Evolutionary conservation across 1,140 invertebrate species (phyloP).

Genomic region (Leptopilina boulardi): DNA sequence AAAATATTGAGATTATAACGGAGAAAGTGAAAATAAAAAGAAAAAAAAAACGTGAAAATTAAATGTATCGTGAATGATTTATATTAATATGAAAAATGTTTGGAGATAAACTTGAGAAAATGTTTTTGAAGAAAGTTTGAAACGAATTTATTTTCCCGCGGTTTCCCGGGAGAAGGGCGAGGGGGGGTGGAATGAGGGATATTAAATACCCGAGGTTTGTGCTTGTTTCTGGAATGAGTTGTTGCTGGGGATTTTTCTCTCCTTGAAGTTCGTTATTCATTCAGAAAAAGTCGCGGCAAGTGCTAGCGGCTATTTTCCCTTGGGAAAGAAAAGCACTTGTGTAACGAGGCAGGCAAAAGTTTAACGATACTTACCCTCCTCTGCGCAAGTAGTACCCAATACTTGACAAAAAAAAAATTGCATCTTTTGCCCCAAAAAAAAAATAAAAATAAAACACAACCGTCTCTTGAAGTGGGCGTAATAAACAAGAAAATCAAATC

Average conservation of each 20-base stretch:
- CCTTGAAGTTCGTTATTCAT: constrained; percentile 33
- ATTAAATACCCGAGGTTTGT: constrained; percentile 21
- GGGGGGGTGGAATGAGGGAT: not conserved
- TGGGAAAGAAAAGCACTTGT: constrained; percentile 16
- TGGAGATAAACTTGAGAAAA: constrained; percentile 1
- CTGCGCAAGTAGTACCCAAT: constrained; percentile 7
- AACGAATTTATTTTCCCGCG: constrained; percentile 13
- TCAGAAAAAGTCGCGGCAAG: constrained; percentile 22
- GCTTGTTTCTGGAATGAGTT: constrained; percentile 25
- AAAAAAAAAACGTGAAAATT: not conserved
- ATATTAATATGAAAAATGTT: constrained; percentile 11
- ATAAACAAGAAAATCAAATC: not conserved
- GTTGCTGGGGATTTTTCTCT: constrained; percentile 20
- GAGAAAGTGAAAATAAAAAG: too few relatives aligned
- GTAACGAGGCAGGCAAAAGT: constrained; percentile 31
- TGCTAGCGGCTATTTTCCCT: constrained; percentile 23
- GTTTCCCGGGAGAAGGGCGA: not conserved
- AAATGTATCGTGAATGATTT: not conserved
- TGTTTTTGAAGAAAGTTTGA: not conserved
- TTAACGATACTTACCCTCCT: constrained; percentile 20
- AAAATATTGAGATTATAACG: too few relatives aligned
- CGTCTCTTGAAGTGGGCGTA: not conserved
- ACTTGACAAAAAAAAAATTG: not conserved
- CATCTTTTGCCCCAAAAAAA: not conserved
- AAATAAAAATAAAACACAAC: not conserved